Conservation (phyloP, 1,140 invertebrate species). For the Brachionus angularis region DNA sequence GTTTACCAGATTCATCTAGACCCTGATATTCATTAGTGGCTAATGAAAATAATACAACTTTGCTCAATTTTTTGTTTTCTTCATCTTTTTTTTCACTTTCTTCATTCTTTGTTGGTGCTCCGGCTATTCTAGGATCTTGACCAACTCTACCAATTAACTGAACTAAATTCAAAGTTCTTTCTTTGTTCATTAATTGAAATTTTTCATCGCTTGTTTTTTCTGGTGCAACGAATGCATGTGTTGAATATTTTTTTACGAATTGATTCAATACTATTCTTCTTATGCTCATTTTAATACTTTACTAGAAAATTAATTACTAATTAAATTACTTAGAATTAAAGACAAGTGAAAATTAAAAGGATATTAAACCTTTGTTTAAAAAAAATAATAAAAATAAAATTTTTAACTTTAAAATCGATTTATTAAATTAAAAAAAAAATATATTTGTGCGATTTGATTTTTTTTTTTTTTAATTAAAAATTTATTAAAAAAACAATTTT, state of each 20-base stretch:
- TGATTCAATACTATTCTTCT: conserved; percentile 19
- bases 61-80: background rate
- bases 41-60: conserved; percentile 28
- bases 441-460: no score
- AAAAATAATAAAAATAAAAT: no score
- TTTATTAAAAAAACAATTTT: conserved; percentile 10
- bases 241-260: no score
- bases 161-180: conserved; percentile 35
- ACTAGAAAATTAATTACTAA: background rate
- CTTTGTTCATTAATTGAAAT: background rate
- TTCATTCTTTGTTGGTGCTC: no score
- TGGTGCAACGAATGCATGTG: no score
- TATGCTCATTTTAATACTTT: conserved; percentile 6
- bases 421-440: no score
- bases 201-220: conserved; percentile 17
- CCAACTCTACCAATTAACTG: conserved; percentile 44
- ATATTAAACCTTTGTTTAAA: conserved; percentile 21
- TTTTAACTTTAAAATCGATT: background rate
- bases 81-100: conserved; percentile 16
- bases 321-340: background rate
- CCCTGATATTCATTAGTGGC: conserved; percentile 45
- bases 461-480: no score
- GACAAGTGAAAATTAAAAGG: background rate
- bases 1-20: conserved; percentile 6
- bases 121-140: conserved; percentile 32